Evolutionary conservation across 1,140 invertebrate species (phyloP).

Genomic region (Zaprionus ghesquierei): DNA sequence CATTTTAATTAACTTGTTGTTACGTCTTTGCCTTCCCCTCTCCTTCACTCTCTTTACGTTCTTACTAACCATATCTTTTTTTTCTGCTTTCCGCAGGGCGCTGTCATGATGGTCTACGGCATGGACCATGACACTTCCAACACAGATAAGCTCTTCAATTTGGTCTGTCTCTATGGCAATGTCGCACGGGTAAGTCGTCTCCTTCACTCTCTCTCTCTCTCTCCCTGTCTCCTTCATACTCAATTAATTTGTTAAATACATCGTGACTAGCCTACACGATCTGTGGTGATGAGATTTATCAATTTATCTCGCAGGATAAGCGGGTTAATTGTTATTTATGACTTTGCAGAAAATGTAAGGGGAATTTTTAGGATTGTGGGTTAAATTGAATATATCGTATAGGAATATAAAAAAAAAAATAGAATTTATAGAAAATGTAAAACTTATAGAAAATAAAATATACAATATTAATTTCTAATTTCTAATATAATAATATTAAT

Average conservation of each 20-base stretch:
- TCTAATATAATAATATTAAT: too few species aligned
- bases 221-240: background rate
- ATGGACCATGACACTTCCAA: constrained; percentile 96
- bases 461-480: too few species aligned
- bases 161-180: constrained; percentile 99
- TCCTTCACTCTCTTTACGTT: constrained; percentile 1
- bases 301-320: constrained; percentile 11
- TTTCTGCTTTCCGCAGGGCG: constrained; percentile 84
- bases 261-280: constrained; percentile 13
- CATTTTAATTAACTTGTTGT: constrained; percentile 70
- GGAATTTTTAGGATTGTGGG: background rate
- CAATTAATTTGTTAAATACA: constrained; percentile 34
- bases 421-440: too few species aligned
- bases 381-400: background rate
- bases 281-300: constrained; percentile 9
- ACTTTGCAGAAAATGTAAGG: background rate
- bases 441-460: too few species aligned
- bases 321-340: constrained; percentile 23
- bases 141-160: constrained; percentile 98
- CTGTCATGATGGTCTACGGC: constrained; percentile 99
- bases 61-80: background rate
- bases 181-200: constrained; percentile 92
- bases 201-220: background rate
- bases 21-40: background rate
- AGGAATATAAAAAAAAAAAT: too few species aligned